A percentile compares a stretch with the other conserved stretches of the same genome.
Evolutionary conservation across 2,888 invertebrate species (phyloP).

Genomic region (Dryocosmus kuriphilus): DNA sequence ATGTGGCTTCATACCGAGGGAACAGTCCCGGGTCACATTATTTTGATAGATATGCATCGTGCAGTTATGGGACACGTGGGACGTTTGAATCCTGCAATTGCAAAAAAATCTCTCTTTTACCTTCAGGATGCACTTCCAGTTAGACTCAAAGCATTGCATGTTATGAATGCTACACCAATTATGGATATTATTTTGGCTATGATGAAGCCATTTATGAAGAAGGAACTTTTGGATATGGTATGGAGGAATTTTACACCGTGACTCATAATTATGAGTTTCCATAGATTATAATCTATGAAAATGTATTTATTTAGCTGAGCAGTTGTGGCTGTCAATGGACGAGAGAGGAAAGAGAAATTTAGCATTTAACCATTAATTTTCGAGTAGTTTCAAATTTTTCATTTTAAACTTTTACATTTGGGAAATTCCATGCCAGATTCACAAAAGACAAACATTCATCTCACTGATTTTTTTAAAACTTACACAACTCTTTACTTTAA

Average conservation of each 20-base stretch:
- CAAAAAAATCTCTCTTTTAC: constrained; percentile 84
- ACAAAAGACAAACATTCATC: too few relatives aligned
- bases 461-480: too few relatives aligned
- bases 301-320: too few relatives aligned
- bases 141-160: constrained; percentile 84
- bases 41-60: constrained; percentile 82
- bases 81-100: constrained; percentile 80
- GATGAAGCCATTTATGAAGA: constrained; percentile 86
- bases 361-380: too few relatives aligned
- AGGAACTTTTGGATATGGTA: constrained; percentile 79
- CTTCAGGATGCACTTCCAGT: constrained; percentile 86
- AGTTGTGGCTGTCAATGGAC: too few relatives aligned
- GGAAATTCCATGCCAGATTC: too few relatives aligned
- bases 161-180: constrained; percentile 83
- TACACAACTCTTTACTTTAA: too few relatives aligned
- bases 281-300: too few relatives aligned
- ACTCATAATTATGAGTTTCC: too few relatives aligned
- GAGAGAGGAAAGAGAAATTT: too few relatives aligned
- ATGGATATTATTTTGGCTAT: constrained; percentile 85
- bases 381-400: too few relatives aligned
- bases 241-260: background rate
- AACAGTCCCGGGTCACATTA: constrained; percentile 81
- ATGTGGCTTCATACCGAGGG: constrained; percentile 79
- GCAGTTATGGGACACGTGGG: constrained; percentile 82
- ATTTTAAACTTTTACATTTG: too few relatives aligned